Conservation (phyloP, 2,113 vertebrate genomes). For the Caretta caretta region DNA sequence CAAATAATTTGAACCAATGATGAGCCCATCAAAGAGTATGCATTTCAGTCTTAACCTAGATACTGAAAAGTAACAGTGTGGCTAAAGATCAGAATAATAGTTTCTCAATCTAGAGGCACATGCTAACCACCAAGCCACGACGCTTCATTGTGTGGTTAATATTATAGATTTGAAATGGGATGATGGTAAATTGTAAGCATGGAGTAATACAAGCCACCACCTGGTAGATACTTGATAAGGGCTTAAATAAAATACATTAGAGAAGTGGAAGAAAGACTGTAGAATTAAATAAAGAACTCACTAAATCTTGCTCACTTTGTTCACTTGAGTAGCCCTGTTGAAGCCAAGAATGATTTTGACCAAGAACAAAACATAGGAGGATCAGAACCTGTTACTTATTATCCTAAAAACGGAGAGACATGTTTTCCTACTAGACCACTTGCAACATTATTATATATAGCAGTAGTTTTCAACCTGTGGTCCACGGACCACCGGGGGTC, state of each 20-base stretch:
- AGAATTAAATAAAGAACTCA: constrained; percentile 25
- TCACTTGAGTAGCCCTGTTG: background rate
- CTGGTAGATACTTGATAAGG: no score
- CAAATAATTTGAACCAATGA: constrained; percentile 43
- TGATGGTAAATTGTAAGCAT: background rate
- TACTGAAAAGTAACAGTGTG: background rate
- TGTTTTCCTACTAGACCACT: constrained; percentile 34
- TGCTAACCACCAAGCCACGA: background rate
- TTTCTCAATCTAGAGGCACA: constrained; percentile 51
- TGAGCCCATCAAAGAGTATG: constrained; percentile 49
- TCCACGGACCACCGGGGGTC: background rate
- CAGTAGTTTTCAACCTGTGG: background rate
- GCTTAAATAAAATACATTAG: background rate
- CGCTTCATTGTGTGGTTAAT: constrained; percentile 1
- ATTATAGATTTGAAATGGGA: background rate
- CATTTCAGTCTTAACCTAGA: constrained; percentile 36
- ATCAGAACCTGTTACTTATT: constrained; percentile 50
- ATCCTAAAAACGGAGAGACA: background rate
- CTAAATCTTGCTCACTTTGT: background rate
- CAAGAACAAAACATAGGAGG: constrained; percentile 28
- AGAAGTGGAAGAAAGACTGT: background rate
- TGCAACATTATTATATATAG: constrained; percentile 49
- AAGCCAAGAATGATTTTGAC: constrained; percentile 44
- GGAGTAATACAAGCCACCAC: background rate
- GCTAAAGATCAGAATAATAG: background rate